Percentiles rank a stretch among this genome's conserved stretches.
These are phyloP conservation scores for Maniola jurtina DNA, from an alignment of 1,140 invertebrate genomes.

Conservation along the genomic window DNA sequence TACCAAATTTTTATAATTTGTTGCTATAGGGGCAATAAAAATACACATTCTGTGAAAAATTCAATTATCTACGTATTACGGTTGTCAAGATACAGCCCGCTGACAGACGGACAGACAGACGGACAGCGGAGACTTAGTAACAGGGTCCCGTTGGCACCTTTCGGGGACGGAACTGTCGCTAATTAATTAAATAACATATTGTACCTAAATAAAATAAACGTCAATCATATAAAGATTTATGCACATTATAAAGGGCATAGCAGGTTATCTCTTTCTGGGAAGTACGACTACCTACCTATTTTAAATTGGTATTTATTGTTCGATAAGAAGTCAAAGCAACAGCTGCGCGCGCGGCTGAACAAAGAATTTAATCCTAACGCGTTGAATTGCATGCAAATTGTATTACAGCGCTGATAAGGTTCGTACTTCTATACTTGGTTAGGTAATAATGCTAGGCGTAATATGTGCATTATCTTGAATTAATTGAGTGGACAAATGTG, in stretches of 20 bases:
- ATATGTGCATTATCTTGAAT: constrained; percentile 61
- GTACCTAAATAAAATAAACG: constrained; percentile 14
- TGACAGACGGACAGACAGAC: too few relatives aligned
- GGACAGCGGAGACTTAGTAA: too few relatives aligned
- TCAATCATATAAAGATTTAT: constrained; percentile 33
- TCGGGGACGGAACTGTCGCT: not conserved
- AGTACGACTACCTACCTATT: constrained; percentile 51
- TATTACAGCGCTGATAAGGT: constrained; percentile 41
- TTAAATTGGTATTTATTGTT: constrained; percentile 71
- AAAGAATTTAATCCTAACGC: constrained; percentile 66
- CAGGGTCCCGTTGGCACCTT: too few relatives aligned
- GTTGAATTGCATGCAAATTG: constrained; percentile 58
- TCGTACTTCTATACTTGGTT: constrained; percentile 42
- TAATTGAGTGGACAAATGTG: constrained; percentile 52
- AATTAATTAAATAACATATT: not conserved
- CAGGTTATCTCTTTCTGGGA: constrained; percentile 61
- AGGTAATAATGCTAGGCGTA: constrained; percentile 44
- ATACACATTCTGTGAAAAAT: too few relatives aligned
- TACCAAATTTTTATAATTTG: too few relatives aligned
- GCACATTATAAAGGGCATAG: constrained; percentile 38
- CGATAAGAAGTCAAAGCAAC: constrained; percentile 54
- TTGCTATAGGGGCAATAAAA: too few relatives aligned
- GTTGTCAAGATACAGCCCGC: too few relatives aligned
- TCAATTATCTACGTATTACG: too few relatives aligned
- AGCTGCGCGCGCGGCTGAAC: constrained; percentile 64